A percentile compares a stretch with the other conserved stretches of the same genome.
Evolutionary conservation across 2,888 invertebrate species (phyloP).

Genomic region (Formica aserva): DNA sequence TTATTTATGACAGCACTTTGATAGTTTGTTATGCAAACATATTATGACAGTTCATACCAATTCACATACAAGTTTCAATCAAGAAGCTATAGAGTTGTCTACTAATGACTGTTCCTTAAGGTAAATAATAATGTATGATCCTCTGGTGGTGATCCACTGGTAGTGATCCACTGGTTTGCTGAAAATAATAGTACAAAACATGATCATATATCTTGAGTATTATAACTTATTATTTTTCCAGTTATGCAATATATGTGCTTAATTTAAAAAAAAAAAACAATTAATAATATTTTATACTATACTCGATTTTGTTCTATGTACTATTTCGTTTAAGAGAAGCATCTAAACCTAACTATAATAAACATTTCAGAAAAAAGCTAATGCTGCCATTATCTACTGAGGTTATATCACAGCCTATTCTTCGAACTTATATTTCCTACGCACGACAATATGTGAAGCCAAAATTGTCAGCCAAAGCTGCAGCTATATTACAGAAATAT

Average conservation of each 20-base stretch:
- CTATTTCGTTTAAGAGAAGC: not conserved
- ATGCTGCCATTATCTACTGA: conserved; percentile 86
- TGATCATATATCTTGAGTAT: not conserved
- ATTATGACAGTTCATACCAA: conserved; percentile 92
- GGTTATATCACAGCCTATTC: conserved; percentile 90
- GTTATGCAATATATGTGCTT: not conserved
- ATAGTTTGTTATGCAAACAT: conserved; percentile 92
- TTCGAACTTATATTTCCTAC: conserved; percentile 97
- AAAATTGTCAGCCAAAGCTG: conserved; percentile 91
- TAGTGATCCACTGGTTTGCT: not conserved
- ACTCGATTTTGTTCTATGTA: not conserved
- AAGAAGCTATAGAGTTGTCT: conserved; percentile 33
- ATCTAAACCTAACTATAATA: not conserved
- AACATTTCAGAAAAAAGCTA: conserved; percentile 74
- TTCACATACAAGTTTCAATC: conserved; percentile 68
- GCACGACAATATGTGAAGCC: conserved; percentile 95
- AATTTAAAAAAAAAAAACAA: not conserved
- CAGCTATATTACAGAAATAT: conserved; percentile 90
- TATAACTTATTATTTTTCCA: not conserved
- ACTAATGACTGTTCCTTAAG: conserved; percentile 52
- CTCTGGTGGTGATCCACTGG: not conserved
- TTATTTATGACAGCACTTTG: conserved; percentile 88
- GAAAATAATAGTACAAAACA: not conserved
- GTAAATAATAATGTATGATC: conserved; percentile 43
- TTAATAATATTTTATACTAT: not conserved